Evolutionary conservation across 1,140 invertebrate genomes (phyloP), one percentile per base, ranked within the genome.

Genomic region (Himalopsyche phryganea): DNA sequence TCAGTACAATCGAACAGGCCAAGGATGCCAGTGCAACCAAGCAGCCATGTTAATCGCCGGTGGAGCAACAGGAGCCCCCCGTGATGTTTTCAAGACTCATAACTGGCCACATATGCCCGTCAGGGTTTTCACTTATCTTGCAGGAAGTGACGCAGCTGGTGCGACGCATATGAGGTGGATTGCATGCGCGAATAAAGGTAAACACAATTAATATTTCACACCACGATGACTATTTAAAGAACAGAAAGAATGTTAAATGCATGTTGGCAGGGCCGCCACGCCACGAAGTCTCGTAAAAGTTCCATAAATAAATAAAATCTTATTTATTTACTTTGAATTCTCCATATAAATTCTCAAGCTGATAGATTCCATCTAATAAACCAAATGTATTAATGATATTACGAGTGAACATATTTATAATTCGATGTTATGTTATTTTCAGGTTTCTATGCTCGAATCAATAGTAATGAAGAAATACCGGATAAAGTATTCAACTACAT

Each of bases 141-240:
- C 98, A 35, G 97, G 96, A 0, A 86, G 90, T 47, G 96, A 98
- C 72, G 87, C 91, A 0, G 85, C 88, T 6, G 90, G 94, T 66
- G 87, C 85, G 45, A 79, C 83, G 38, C 89, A 96, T 69, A 86
- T 98, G 65, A 85, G 89, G 59, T 91, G 88, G 76, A 97, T 98
- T 85, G 96, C 96, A 7, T 98, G 96, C 78, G 84, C 82, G 14
- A 98, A 99, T 78, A 96, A 96, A 87, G 97, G 94, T 91, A 75
- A 23, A n/a, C 17, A 41, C 14, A 7, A 42, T 35, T 35, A 35
- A n/a, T 7, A 35, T 35, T 6, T 35, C n/a, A n/a, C n/a, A n/a
- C n/a, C n/a, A n/a, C n/a, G n/a, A n/a, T n/a, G n/a, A n/a, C n/a
- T n/a, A n/a, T n/a, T n/a, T n/a, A n/a, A n/a, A n/a, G n/a, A n/a